Evolutionary conservation across 2,113 vertebrate genomes (phyloP), one percentile per base, ranked within the genome.

Genomic region (Poecilia latipinna): DNA sequence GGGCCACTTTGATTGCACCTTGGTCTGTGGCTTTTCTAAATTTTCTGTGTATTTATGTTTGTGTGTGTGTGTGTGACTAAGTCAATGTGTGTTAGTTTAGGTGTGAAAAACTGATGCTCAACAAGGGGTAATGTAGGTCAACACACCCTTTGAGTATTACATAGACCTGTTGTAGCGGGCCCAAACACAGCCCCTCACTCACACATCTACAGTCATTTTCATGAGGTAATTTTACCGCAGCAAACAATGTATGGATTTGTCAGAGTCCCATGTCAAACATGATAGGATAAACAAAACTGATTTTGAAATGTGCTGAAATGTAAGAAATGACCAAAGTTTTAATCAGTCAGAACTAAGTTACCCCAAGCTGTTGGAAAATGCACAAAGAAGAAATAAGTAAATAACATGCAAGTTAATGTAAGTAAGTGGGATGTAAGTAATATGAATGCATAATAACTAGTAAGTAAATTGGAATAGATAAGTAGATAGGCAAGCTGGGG

Each of bases 121-220:
- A 78, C 72, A 81, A 82, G 78, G 90, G 92, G 80, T 92, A 92
- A 92, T 90, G 85, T 90, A 92, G 90, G 91, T 91, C 91, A 92
- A 90, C 77, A 60, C 73, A 77, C 89, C 91, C 89, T 88, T 65
- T 72, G 90, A 92, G 91, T 71, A 75, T 91, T 83, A 33, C 60
- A 73, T 61, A 70, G 66, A 26, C 75, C 78, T 72, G 74, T 78
- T 86, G 42, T 80, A 79, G 80, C 84, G 71, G 78, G 79, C 80
- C 72, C 64, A 70, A 77, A 67, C 71, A 22, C 10, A 70, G 80
- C 79, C 44, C 65, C 66, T 86, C 74, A 66, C 80, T 83, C 87
- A 76, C 77, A 82, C 71, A 64, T 84, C 62, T 81, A 64, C 48
- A 68, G 64, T 85, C 77, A 88, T 68, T 80, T 77, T 80, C 73